Conservation (phyloP, 64 coral and sea anemone species). For the Montipora cactus region DNA sequence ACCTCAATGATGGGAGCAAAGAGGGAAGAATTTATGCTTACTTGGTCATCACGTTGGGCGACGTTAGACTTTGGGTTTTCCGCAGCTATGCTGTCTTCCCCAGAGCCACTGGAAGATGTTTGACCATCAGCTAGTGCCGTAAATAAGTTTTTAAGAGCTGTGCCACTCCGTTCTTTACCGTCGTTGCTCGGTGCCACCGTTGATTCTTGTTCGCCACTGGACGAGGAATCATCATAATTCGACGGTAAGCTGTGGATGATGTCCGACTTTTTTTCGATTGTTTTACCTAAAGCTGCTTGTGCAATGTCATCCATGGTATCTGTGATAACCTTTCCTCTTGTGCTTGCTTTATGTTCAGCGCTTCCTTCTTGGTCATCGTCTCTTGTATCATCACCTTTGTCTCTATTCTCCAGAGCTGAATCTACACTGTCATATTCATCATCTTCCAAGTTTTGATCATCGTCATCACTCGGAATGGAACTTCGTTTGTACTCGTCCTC, state of each 20-base stretch:
- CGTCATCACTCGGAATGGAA: constrained; percentile 37
- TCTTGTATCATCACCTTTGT: constrained; percentile 27
- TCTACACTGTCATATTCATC: constrained; percentile 42
- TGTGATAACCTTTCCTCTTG: constrained; percentile 59
- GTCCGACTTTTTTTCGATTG: constrained; percentile 84
- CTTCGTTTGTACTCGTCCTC: constrained; percentile 46
- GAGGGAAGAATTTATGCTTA: neutral
- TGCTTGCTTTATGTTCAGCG: neutral
- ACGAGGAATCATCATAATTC: constrained; percentile 3
- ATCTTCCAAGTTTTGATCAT: constrained; percentile 32
- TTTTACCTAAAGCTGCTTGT: constrained; percentile 62
- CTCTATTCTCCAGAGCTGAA: constrained; percentile 26
- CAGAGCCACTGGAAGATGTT: constrained; percentile 4
- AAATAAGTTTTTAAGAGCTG: constrained; percentile 84
- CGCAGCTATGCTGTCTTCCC: neutral
- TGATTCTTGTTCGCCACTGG: neutral
- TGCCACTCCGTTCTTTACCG: neutral
- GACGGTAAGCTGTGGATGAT: constrained; percentile 78
- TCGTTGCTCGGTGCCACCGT: neutral
- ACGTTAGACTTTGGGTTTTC: constrained; percentile 5
- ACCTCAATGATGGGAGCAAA: no score
- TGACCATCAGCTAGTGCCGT: constrained; percentile 61
- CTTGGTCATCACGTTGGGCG: neutral
- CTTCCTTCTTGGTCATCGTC: constrained; percentile 38
- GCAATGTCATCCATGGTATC: constrained; percentile 87